Percentiles rank a stretch among this genome's conserved stretches.
phyloP scores from a whole-genome alignment of 2,113 vertebrate species.

The Anarrhichthys ocellatus region DNA sequence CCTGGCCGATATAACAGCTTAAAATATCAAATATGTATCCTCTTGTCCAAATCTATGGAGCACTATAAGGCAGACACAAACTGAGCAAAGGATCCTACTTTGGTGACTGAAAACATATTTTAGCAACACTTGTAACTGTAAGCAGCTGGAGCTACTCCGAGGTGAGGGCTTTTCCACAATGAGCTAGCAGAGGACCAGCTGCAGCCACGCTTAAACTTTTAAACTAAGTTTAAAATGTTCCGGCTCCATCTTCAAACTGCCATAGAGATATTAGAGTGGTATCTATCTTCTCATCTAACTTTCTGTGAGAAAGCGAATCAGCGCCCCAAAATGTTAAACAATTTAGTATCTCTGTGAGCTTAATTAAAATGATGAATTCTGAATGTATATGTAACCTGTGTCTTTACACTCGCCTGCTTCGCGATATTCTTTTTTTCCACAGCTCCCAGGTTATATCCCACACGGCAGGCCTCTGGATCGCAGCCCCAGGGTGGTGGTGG shows the following conservation, averaged over 20 bases:
- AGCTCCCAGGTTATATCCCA: constrained; percentile 77
- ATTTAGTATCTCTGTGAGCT: not conserved
- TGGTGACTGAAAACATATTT: not conserved
- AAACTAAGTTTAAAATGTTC: no score
- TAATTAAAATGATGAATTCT: not conserved
- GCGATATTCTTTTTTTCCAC: not conserved
- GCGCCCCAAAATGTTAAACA: not conserved
- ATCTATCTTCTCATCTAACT: not conserved
- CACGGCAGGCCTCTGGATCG: constrained; percentile 61
- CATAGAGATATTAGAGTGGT: not conserved
- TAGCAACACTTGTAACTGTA: not conserved
- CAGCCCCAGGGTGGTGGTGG: constrained; percentile 56
- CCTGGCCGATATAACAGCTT: not conserved
- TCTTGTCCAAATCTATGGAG: not conserved
- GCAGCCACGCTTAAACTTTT: no score
- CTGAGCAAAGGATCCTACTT: not conserved
- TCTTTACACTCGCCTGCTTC: not conserved
- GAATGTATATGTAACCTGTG: not conserved
- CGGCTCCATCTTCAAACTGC: not conserved
- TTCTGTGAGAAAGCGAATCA: not conserved
- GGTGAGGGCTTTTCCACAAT: not conserved
- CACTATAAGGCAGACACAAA: not conserved
- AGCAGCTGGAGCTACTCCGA: not conserved
- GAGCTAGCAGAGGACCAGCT: not conserved
- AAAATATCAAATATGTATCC: constrained; percentile 9